Conservation (phyloP, 2,797 vertebrate genomes). For the Gymnoscopelus braueri region DNA sequence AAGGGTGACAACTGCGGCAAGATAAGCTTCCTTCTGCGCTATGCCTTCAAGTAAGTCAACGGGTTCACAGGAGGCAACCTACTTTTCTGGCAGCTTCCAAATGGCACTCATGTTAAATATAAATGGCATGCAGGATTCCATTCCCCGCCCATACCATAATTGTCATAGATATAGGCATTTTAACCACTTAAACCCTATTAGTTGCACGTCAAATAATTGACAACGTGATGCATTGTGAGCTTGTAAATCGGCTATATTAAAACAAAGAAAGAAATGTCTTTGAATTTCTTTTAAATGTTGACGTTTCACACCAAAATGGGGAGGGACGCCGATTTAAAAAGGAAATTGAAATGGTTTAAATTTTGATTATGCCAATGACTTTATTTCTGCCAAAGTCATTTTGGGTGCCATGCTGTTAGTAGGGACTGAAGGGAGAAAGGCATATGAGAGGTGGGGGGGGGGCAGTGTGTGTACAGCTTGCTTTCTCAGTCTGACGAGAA, state of each 20-base stretch:
- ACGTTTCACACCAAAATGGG: no score
- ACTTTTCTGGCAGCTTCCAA: background rate
- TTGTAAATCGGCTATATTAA: no score
- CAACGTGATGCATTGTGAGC: no score
- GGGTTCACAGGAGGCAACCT: background rate
- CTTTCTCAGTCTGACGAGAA: slow-evolving; percentile 30
- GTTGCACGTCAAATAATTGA: no score
- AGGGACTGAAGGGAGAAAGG: slow-evolving; percentile 5
- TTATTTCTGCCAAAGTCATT: slow-evolving; percentile 25
- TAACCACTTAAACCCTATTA: no score
- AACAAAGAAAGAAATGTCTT: no score
- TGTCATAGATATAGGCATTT: no score
- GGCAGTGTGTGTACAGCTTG: slow-evolving; percentile 27
- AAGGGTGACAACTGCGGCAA: slow-evolving; percentile 86
- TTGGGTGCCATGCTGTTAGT: slow-evolving; percentile 26
- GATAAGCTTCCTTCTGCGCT: slow-evolving; percentile 91
- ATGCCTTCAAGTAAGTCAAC: slow-evolving; percentile 86
- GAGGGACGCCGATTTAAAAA: background rate
- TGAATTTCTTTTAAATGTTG: no score
- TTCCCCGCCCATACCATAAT: no score
- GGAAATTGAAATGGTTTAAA: background rate
- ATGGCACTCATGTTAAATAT: slow-evolving; percentile 19
- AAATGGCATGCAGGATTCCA: background rate
- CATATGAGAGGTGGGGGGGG: slow-evolving; percentile 1
- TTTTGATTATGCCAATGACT: background rate